Evolutionary conservation across 2,888 invertebrate species (phyloP), one percentile per base, ranked within the genome.

Genomic region (Pseudoips prasinana): DNA sequence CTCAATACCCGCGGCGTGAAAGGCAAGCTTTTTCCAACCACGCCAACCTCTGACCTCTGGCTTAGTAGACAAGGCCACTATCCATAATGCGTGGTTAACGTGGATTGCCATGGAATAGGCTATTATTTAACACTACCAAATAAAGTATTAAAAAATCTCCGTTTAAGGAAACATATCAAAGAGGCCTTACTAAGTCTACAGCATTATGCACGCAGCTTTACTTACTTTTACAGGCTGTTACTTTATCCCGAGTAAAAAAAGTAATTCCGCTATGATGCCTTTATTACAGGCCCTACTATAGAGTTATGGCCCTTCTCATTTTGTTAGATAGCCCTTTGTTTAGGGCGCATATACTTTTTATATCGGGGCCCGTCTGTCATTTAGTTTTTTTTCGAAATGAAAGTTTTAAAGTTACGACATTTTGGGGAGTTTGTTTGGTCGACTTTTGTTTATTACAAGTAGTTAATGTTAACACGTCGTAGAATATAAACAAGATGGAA

Each of bases 221-320:
- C 36, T 19, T 19, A 11, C 27, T 39, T 62, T 62, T 61, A 67
- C 59, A 36, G 64, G 54, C 60, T 63, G 63, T 64, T 71, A 67
- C 68, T 67, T 64, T 58, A 55, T 50, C 50, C 58, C 43, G 42
- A 58, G 61, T 65, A 68, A 71, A 73, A 67, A 72, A 73, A 70
- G 70, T 68, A 64, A 73, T 73, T 66, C 61, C 46, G 65, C 61
- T 64, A 73, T 68, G 67, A 73, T 63, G 71, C 58, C 66, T 73
- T 72, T 73, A 73, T 69, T 64, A 69, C 70, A 57, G 62, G 53
- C 62, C 60, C 51, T 58, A 55, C 56, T 64, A 73, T 67, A 61
- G 64, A 72, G 66, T 72, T 71, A 72, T 65, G 50, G 57, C 58
- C 48, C 48, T 58, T 63, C 61, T 61, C 69, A 60, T 65, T 68